These are phyloP conservation scores for Luffia ferchaultella DNA, from an alignment of 2,888 invertebrate genomes.

Conservation along the genomic window DNA sequence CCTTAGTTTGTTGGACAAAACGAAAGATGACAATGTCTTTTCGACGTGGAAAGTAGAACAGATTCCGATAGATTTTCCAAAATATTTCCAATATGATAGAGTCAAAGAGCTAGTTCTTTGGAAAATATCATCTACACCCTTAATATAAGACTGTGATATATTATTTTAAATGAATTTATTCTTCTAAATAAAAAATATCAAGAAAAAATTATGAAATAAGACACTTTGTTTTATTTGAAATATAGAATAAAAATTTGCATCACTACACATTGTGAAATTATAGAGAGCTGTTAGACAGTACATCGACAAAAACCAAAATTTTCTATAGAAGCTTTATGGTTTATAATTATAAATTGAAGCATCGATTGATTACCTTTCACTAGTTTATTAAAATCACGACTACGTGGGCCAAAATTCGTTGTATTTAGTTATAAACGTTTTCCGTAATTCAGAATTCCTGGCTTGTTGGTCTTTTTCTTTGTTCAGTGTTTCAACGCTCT, in stretches of 20 bases:
- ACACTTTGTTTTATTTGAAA: slow-evolving; percentile 3
- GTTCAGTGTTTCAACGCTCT: slow-evolving; percentile 68
- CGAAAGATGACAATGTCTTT: slow-evolving; percentile 44
- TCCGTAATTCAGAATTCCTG: slow-evolving; percentile 68
- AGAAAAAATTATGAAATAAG: not conserved
- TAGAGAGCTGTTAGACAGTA: slow-evolving; percentile 16
- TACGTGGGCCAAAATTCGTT: slow-evolving; percentile 52
- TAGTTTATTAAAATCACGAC: too few species aligned
- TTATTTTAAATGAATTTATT: slow-evolving; percentile 17
- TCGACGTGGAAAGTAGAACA: slow-evolving; percentile 68
- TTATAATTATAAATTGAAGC: too few species aligned
- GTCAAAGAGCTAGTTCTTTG: slow-evolving; percentile 80
- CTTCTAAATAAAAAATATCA: not conserved
- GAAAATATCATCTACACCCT: slow-evolving; percentile 63
- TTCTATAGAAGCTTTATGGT: too few species aligned
- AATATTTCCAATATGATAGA: slow-evolving; percentile 83
- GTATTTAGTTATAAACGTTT: slow-evolving; percentile 58
- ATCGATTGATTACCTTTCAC: too few species aligned
- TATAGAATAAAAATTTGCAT: slow-evolving; percentile 11
- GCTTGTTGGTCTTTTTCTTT: slow-evolving; percentile 72
- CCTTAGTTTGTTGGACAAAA: slow-evolving; percentile 64
- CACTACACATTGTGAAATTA: not conserved
- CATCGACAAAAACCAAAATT: slow-evolving; percentile 13
- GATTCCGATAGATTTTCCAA: slow-evolving; percentile 75
- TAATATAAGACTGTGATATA: slow-evolving; percentile 28